Base-by-base conservation (phyloP, 2,113 vertebrate species). In the Trachemys scripta region DNA sequence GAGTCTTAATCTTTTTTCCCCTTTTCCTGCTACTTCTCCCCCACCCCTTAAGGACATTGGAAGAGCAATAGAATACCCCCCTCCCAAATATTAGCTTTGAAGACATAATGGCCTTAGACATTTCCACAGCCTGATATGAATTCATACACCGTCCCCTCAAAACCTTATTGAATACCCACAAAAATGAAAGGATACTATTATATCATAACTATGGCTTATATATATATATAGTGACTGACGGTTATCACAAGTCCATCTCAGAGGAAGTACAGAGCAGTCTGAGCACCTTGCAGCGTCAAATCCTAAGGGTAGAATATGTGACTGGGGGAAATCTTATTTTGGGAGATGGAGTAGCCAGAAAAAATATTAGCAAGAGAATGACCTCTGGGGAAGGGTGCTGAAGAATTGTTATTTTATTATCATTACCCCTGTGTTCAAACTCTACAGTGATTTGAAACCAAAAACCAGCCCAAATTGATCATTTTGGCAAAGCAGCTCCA, bases 101-200 rank as follows among this genome's bases (percentile, higher is more conserved):
- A 97, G 45, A 3, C 45, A 2, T 80, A 81, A 96, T 84, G 85
- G 25, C 80, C 53, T 92, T 88, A 50, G 87, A 95, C 90, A 96
- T 84, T 56, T 69, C 82, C 89, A 80, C 53, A 92, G 53, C 50
- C 35, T 89, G 56, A 31, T 19, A 80, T 62, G 69, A 96, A 38
- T 85, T 96, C 91, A 95, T 53, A 97, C n/a, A 81, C 87, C 49
- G 57, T 45, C 24, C 8, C 51, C 90, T 95, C 59, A 89, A 80
- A 87, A 47, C 81, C 82, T 96, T 87, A 90, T 57, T 92, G 79
- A 94, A 91, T 85, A 84, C 8, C 2, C 83, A 69, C 49, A 78
- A 93, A 92, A 96, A 88, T 50, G 91, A 82, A 17, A 4, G 9
- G 91, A 90, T 35, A 80, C 88, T 75, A 89, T 24, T 53, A 22